Conservation (phyloP, 2,888 invertebrate species). For the Belgica antarctica region DNA sequence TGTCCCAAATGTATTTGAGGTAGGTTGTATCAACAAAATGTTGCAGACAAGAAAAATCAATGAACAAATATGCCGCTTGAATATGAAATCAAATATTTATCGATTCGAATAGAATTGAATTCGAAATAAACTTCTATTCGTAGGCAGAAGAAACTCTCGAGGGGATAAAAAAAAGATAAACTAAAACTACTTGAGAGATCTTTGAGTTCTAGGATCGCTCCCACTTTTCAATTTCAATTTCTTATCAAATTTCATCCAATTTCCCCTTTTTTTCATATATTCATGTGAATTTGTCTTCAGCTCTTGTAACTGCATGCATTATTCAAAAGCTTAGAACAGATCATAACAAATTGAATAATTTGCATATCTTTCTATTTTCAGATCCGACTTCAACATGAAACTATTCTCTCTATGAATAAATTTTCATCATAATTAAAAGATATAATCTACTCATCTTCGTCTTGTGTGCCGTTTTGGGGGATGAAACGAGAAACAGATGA, state of each 20-base stretch:
- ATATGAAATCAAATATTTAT: constrained; percentile 42
- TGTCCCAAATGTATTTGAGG: neutral
- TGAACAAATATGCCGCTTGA: constrained; percentile 38
- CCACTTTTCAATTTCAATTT: constrained; percentile 17
- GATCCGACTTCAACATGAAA: neutral
- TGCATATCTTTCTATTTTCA: constrained; percentile 34
- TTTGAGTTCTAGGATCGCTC: no score
- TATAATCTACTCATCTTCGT: constrained; percentile 34
- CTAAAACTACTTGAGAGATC: no score
- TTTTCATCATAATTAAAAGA: constrained; percentile 42
- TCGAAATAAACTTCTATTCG: constrained; percentile 2
- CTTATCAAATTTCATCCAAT: neutral
- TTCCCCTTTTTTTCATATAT: no score
- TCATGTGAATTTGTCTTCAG: neutral
- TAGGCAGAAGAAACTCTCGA: neutral
- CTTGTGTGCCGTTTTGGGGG: no score
- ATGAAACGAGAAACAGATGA: no score
- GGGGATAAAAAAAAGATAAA: neutral
- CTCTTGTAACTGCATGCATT: constrained; percentile 14
- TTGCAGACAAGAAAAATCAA: constrained; percentile 38
- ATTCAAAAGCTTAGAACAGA: constrained; percentile 32
- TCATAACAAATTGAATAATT: constrained; percentile 40
- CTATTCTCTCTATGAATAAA: neutral
- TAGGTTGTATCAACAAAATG: neutral
- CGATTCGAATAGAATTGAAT: constrained; percentile 4